Base-by-base conservation (phyloP, 35 echinoderm and acorn worm species). In the Ophiothrix spiculata region DNA sequence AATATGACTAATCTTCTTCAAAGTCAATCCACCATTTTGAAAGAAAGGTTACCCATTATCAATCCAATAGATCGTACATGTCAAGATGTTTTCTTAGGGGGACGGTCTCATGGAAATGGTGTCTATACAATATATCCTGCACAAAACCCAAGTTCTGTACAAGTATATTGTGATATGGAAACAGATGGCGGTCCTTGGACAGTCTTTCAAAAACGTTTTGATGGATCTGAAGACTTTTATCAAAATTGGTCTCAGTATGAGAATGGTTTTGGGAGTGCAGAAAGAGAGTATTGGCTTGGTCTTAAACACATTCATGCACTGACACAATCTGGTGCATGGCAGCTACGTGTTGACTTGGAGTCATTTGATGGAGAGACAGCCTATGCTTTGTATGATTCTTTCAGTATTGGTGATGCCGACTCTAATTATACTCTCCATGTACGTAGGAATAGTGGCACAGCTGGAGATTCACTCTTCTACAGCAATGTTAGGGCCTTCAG, bases 201-300 rank as follows among this genome's bases (percentile, higher is more conserved):
- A 1, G 75, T 77, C 17, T 77, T 77, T 37, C 75, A 77, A 1
- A 15, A 15, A 10, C 39, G 90, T 11, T 21, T 40, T 1, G 78
- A 91, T 23, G 76, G 85, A 3, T 46, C 33, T 17, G 84, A 75
- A 39, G 84, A 91, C 75, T 91, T 91, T 40, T 40, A 81, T 45
- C 90, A 56, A 17, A 35, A 39, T n/a, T 91, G 90, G 83, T 31
- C 41, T 0, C 56, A 76, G 21, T 91, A 87, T 80, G 77, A 39
- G 40, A 3, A 41, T 45, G 90, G 90, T 4, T 91, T 91, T 63
- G 90, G 90, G 16, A 54, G 77, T 38, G 14, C 81, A 31, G 60
- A 39, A 28, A 78, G 90, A 37, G 90, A 87, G 60, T 87, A 36
- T 35, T 87, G 90, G 84, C 21, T 87, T 0, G 90, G 90, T 38